Base-by-base conservation (phyloP, 1,140 invertebrate species). In the Cotesia vestalis region DNA sequence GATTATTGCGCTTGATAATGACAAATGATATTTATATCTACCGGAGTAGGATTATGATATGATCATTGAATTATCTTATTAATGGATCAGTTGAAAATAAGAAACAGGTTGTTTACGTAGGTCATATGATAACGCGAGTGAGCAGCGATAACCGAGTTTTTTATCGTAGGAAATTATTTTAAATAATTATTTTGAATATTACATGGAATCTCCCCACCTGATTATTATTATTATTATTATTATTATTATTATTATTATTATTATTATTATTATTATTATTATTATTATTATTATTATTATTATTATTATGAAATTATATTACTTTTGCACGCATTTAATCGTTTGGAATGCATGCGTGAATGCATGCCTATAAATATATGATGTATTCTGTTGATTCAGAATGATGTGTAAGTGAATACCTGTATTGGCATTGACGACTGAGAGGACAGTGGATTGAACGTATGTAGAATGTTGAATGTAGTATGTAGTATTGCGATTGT, bases 311-410 rank as follows among this genome's bases (percentile, higher is more conserved):
- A 46, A 9, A 46, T 46, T 0, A 46, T 46, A 27, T 27, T 27
- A 9, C 40, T 46, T 11, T 40, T 40, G 9, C 4, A 40, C 4
- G 38, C 38, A 40, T 40, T 40, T 9, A 46, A 46, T 46, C 40
- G 6, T 46, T 46, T 46, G 8, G 6, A 6, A 46, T 11, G 40
- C 11, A 46, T 73, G 2, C 40, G 11, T 11, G 40, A 9, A 46
- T 70, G 67, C 70, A 60, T 69, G 69, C 66, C 67, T 35, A 60
- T 62, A 73, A 40, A 60, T 73, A 55, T 66, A 67, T 61, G 27
- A 27, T 27, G 1, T 27, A 27, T 27, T 27, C 3, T 27, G 27
- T 27, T 27, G 27, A 27, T 27, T 27, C 27, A 27, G 27, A 27
- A 27, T 27, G 3, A 27, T 27, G 27, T 27, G 1, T 27, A 27